phyloP scores from a whole-genome alignment of 1,140 invertebrate genomes.

The Zaprionus africanus region DNA sequence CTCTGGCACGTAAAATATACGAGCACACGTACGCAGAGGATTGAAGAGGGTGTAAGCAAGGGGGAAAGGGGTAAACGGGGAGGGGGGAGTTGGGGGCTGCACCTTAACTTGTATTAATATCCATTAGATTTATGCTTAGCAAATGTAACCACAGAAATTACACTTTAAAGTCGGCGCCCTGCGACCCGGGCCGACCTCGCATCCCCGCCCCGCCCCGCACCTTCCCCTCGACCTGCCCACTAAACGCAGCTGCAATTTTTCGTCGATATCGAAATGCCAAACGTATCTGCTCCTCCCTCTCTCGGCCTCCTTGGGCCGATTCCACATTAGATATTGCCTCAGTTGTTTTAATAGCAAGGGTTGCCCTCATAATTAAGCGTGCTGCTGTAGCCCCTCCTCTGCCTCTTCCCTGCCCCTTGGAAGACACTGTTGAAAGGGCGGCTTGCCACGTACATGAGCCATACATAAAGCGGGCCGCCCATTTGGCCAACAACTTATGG shows the following conservation, averaged over 20 bases:
- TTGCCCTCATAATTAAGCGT: slow-evolving; percentile 75
- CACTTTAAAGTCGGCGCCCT: slow-evolving; percentile 66
- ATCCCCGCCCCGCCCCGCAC: no score
- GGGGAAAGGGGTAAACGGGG: neutral
- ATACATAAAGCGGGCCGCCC: slow-evolving; percentile 64
- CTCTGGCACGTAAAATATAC: slow-evolving; percentile 72
- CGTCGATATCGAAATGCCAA: slow-evolving; percentile 70
- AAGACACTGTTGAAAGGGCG: slow-evolving; percentile 47
- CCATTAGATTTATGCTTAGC: slow-evolving; percentile 81
- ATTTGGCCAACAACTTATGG: slow-evolving; percentile 73
- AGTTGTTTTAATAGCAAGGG: slow-evolving; percentile 77
- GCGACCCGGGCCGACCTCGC: neutral
- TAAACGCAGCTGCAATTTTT: slow-evolving; percentile 69
- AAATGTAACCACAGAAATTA: slow-evolving; percentile 82
- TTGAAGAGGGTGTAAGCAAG: neutral
- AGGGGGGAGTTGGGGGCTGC: neutral
- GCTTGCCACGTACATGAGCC: slow-evolving; percentile 66
- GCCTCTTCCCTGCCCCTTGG: slow-evolving; percentile 3
- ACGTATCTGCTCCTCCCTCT: neutral
- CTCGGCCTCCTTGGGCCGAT: slow-evolving; percentile 2
- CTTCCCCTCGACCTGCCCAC: neutral
- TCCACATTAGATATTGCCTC: slow-evolving; percentile 67
- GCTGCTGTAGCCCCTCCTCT: neutral
- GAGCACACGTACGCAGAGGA: slow-evolving; percentile 61
- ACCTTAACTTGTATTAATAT: slow-evolving; percentile 77